phyloP scores from a whole-genome alignment of 2,888 invertebrate genomes.

The Omphaloscelis lunosa region DNA sequence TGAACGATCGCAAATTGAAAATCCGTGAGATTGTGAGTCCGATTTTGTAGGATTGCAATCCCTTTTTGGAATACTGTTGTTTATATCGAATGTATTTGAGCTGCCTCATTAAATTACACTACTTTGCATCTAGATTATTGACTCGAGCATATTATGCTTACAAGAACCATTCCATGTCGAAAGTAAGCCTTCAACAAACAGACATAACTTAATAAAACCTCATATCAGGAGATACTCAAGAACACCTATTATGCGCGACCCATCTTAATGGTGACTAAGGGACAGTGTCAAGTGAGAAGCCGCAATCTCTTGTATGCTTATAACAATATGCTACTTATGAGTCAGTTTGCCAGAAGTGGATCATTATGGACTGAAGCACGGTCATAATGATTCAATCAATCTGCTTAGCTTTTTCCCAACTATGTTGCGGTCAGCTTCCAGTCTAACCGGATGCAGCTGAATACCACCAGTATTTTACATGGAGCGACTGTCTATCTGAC shows the following conservation, averaged over 20 bases:
- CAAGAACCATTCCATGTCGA: not conserved
- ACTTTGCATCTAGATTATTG: not conserved
- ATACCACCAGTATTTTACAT: too few relatives aligned
- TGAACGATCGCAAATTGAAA: conserved; percentile 53
- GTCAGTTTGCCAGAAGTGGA: conserved; percentile 6
- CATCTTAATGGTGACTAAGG: conserved; percentile 23
- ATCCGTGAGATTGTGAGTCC: conserved; percentile 47
- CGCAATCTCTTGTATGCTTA: not conserved
- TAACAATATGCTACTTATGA: not conserved
- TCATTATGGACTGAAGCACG: not conserved
- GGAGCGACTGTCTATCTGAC: too few relatives aligned
- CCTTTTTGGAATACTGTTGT: conserved; percentile 25
- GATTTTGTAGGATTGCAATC: conserved; percentile 34
- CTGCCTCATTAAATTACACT: not conserved
- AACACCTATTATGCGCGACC: conserved; percentile 8
- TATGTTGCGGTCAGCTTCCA: too few relatives aligned
- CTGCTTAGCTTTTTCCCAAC: too few relatives aligned
- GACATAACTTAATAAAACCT: not conserved
- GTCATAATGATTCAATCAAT: not conserved
- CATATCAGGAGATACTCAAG: conserved; percentile 8
- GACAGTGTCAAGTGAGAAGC: conserved; percentile 19
- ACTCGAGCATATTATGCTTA: not conserved
- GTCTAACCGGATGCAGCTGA: too few relatives aligned
- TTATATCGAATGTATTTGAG: not conserved
- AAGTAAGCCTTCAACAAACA: conserved; percentile 14